Evolutionary conservation across 2,113 vertebrate species (phyloP), one percentile per base, ranked within the genome.

Genomic region (Forbesichthys papilliferus): DNA sequence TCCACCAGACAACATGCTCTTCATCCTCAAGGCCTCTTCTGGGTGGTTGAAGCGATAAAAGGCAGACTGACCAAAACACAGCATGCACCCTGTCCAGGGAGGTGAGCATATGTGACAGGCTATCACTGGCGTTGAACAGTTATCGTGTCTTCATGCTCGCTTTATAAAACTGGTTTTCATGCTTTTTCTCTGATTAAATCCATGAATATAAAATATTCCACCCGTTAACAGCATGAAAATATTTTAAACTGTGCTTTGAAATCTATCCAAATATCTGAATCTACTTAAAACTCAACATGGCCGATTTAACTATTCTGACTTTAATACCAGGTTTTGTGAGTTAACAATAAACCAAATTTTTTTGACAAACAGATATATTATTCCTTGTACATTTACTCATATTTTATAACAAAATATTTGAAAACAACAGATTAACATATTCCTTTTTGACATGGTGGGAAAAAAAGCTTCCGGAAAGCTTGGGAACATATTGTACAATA

Each of bases 11-110:
- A 97, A 90, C 96, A 96, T 95, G 88, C 94, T 98, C 88, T 97
- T 98, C 95, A 99, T 99, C 91, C 95, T 92, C 90, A 94, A 93
- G 83, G 97, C 97, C 88, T 99, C 97, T 0, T 95, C 96, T 0
- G 97, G 97, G 81, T 99, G 95, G 86, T 98, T 99, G 90, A 99
- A 98, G 69, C 96, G 95, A 68, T 99, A 95, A 87, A 96, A 98
- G 64, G 93, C 94, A 1, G 95, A 95, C 88, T 96, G 96, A 65
- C 98, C 98, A 77, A 99, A 93, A 89, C 98, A 98, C 87, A 99
- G 93, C 95, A 96, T 97, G 84, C 96, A 98, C 68, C 97, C 98
- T 96, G 86, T n/a, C 46, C 72, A 54, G 48, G 61, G 11, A 74
- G 16, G 49, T 53, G 12, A 63, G 6, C 20, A 51, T 13, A 27